phyloP scores from a whole-genome alignment of 2,113 vertebrate species.

The Polypterus bichir region DNA sequence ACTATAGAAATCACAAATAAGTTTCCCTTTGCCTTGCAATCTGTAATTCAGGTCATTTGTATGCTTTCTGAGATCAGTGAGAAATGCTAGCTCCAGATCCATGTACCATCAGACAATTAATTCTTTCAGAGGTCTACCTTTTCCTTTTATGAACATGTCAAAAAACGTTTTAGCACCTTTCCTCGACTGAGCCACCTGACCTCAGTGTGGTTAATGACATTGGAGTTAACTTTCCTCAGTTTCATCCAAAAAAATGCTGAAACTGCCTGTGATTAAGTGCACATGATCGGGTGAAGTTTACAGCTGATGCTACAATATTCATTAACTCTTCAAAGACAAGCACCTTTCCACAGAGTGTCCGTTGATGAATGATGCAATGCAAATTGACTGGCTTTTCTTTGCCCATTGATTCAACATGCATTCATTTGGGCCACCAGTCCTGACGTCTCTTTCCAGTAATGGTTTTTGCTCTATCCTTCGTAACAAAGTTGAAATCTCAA shows the following conservation, averaged over 20 bases:
- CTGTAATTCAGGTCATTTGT: slow-evolving; percentile 13
- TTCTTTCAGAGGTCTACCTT: slow-evolving; percentile 12
- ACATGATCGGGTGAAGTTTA: slow-evolving; percentile 8
- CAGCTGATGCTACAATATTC: slow-evolving; percentile 8
- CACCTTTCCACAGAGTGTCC: slow-evolving; percentile 11
- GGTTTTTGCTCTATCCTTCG: slow-evolving; percentile 8
- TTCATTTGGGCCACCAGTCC: background rate
- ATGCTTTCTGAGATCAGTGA: slow-evolving; percentile 9
- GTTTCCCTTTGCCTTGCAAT: slow-evolving; percentile 11
- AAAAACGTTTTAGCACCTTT: slow-evolving; percentile 18
- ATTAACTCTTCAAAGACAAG: slow-evolving; percentile 10
- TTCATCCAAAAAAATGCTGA: slow-evolving; percentile 12
- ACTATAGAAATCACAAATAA: slow-evolving; percentile 16
- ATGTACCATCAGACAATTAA: too few species aligned
- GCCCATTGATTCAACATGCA: slow-evolving; percentile 7
- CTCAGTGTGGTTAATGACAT: slow-evolving; percentile 3
- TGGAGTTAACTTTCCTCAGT: too few species aligned
- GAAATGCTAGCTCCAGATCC: slow-evolving; percentile 22
- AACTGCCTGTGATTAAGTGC: slow-evolving; percentile 14
- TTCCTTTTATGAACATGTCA: slow-evolving; percentile 15
- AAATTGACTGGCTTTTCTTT: slow-evolving; percentile 4
- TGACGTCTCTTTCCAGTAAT: slow-evolving; percentile 1
- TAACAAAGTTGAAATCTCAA: slow-evolving; percentile 7
- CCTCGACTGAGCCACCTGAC: slow-evolving; percentile 8
- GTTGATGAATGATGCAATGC: slow-evolving; percentile 10